Percentiles rank a stretch among this genome's conserved stretches.
phyloP scores from a whole-genome alignment of 1,140 invertebrate genomes.

The Campoletis sonorensis region DNA sequence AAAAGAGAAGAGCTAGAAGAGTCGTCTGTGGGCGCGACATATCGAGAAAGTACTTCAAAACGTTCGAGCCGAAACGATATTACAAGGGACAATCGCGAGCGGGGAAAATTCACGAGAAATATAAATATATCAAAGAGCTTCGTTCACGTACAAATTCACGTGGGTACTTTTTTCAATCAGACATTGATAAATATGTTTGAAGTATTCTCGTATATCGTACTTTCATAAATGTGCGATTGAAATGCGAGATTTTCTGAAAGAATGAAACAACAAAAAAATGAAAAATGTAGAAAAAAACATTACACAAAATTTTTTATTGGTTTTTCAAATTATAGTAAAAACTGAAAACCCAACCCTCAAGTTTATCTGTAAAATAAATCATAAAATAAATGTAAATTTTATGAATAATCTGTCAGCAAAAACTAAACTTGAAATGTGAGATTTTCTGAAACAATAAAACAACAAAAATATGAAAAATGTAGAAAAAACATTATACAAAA shows the following conservation, averaged over 20 bases:
- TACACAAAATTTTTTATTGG: no score
- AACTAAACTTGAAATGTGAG: background rate
- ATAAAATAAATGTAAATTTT: no score
- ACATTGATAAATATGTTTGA: background rate
- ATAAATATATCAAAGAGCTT: background rate
- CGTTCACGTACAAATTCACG: background rate
- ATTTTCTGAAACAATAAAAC: background rate
- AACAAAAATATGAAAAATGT: background rate
- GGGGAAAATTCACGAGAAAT: background rate
- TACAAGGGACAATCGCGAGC: background rate
- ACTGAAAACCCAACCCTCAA: no score
- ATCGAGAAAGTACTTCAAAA: conserved; percentile 33
- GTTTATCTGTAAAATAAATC: no score
- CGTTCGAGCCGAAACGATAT: conserved; percentile 7
- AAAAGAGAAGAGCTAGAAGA: conserved; percentile 7
- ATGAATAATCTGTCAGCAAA: no score
- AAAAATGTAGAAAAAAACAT: background rate
- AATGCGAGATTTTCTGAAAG: background rate
- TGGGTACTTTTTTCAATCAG: background rate
- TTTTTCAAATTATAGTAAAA: no score
- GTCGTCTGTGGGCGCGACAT: conserved; percentile 36
- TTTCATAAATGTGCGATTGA: no score
- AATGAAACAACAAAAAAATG: background rate
- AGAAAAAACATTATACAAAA: no score
- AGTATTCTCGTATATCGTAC: no score